These are phyloP conservation scores for Phymanthus crucifer DNA, from an alignment of 92 coral and sea anemone genomes.

Conservation along the genomic window DNA sequence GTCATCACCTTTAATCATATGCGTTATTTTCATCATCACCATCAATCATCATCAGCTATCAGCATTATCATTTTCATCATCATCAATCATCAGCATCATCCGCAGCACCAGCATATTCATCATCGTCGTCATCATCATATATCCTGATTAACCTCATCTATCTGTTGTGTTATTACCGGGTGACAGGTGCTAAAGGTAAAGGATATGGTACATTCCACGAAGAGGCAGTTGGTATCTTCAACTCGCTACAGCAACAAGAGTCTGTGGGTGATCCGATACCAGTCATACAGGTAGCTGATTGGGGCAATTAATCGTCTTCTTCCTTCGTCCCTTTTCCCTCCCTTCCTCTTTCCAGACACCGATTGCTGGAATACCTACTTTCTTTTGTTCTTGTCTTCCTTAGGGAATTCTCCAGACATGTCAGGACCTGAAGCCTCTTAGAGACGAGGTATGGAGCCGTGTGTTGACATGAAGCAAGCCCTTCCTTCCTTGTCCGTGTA, in stretches of 20 bases:
- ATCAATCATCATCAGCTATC: not conserved
- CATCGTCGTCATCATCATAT: not conserved
- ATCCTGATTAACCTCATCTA: not conserved
- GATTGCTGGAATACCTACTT: not conserved
- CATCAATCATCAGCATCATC: not conserved
- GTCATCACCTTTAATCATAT: too few species aligned
- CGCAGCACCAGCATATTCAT: not conserved
- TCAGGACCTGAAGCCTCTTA: conserved; percentile 89
- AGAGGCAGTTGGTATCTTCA: conserved; percentile 94
- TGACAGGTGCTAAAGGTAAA: conserved; percentile 94
- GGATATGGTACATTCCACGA: conserved; percentile 97
- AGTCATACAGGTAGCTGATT: conserved; percentile 81
- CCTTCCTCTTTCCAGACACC: not conserved
- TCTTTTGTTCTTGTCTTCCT: not conserved
- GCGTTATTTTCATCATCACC: not conserved
- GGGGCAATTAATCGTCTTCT: too few species aligned
- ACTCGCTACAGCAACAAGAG: conserved; percentile 94
- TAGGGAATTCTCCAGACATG: conserved; percentile 98
- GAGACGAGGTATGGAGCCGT: conserved; percentile 89
- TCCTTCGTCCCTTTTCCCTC: not conserved
- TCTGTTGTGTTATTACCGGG: not conserved
- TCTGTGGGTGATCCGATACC: conserved; percentile 96
- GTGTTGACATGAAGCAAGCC: too few species aligned
- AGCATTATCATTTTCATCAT: not conserved
- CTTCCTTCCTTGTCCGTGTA: not conserved